phyloP scores from a whole-genome alignment of 1,140 invertebrate genomes.

The Pseudomyrmex flavicornis region DNA sequence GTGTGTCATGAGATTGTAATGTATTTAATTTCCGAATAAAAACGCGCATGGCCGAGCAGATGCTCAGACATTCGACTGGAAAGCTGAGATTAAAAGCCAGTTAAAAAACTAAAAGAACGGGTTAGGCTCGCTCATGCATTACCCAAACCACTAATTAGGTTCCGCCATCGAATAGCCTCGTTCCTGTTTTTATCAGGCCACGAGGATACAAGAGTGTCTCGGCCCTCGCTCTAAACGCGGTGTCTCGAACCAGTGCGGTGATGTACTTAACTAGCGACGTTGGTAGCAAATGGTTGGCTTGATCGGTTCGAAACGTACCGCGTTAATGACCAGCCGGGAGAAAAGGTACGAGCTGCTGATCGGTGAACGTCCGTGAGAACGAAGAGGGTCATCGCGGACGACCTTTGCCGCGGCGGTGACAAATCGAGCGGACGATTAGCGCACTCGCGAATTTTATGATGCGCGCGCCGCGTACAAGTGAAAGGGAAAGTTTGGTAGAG shows the following conservation, averaged over 20 bases:
- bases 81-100: conserved; percentile 43
- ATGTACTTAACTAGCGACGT: conserved; percentile 56
- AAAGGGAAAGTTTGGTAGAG: neutral
- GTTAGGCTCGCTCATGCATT: conserved; percentile 50
- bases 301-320: conserved; percentile 34
- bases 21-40: conserved; percentile 36
- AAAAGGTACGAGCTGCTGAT: conserved; percentile 43
- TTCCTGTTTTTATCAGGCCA: conserved; percentile 41
- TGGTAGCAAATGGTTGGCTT: conserved; percentile 58
- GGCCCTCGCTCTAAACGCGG: conserved; percentile 16
- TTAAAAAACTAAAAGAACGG: conserved; percentile 49
- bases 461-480: neutral
- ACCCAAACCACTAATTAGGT: conserved; percentile 58
- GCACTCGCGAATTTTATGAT: conserved; percentile 35
- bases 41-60: conserved; percentile 5
- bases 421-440: conserved; percentile 52
- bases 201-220: neutral
- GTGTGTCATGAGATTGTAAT: neutral
- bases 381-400: conserved; percentile 28
- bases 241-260: conserved; percentile 10
- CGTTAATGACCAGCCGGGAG: conserved; percentile 22
- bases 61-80: conserved; percentile 31
- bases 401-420: conserved; percentile 55
- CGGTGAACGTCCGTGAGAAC: conserved; percentile 56
- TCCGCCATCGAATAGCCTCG: conserved; percentile 49